phyloP scores from a whole-genome alignment of 2,888 invertebrate species.

The Drosophila mercatorum region DNA sequence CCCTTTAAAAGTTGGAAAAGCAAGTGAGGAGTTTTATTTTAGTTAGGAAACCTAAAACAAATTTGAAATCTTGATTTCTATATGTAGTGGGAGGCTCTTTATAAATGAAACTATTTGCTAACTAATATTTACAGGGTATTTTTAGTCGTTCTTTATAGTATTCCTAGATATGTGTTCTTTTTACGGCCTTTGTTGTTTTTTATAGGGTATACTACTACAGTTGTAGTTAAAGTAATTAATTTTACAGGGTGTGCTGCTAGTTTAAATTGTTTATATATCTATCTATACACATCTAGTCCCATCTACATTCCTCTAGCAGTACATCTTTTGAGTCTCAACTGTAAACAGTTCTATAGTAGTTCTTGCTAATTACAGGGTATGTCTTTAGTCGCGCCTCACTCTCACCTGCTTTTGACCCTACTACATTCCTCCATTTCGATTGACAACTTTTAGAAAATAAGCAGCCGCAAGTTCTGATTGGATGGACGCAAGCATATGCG shows the following conservation, averaged over 20 bases:
- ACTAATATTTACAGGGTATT: background rate
- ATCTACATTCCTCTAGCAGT: background rate
- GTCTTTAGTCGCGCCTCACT: background rate
- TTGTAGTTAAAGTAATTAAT: background rate
- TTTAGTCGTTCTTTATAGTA: background rate
- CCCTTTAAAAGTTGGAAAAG: background rate
- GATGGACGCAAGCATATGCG: slow-evolving; percentile 43
- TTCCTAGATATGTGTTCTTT: background rate
- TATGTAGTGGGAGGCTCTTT: background rate
- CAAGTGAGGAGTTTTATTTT: background rate
- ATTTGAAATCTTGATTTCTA: too few species aligned
- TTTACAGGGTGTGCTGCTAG: background rate
- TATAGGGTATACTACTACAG: too few species aligned
- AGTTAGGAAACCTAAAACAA: background rate
- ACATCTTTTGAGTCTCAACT: background rate
- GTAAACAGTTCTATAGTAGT: background rate
- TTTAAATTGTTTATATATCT: too few species aligned
- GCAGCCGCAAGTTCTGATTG: slow-evolving; percentile 48
- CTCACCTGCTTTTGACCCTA: background rate
- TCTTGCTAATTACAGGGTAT: slow-evolving; percentile 9
- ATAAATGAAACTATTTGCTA: too few species aligned
- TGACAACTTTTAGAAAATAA: slow-evolving; percentile 46
- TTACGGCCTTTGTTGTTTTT: too few species aligned
- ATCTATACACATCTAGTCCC: background rate
- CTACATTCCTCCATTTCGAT: background rate